Conservation (phyloP, 2,113 vertebrate genomes). For the Corythornis vintsioides region DNA sequence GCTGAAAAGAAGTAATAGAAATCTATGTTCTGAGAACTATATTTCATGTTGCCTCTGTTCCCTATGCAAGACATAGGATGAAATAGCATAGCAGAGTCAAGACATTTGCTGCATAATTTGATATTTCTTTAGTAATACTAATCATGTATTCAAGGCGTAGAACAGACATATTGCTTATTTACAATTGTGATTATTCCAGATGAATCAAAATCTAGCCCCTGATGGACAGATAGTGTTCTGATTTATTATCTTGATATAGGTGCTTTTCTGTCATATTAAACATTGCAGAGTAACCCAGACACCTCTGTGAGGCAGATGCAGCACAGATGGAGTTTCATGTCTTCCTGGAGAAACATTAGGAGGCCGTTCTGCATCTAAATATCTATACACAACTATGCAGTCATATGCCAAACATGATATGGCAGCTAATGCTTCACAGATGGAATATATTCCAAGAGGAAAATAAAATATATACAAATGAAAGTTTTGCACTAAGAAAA, state of each 20-base stretch:
- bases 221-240: background rate
- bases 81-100: background rate
- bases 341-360: background rate
- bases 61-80: background rate
- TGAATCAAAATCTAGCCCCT: background rate
- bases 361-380: background rate
- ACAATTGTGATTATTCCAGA: background rate
- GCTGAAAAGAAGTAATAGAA: background rate
- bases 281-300: background rate
- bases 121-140: background rate
- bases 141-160: background rate
- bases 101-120: background rate
- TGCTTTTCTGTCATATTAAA: background rate
- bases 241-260: background rate
- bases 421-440: background rate
- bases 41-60: background rate
- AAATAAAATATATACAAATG: background rate
- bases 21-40: background rate
- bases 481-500: background rate
- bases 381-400: background rate
- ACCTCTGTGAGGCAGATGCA: background rate
- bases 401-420: background rate
- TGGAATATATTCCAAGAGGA: background rate
- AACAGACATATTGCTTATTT: accelerated
- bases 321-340: background rate